Evolutionary conservation across 2,888 invertebrate genomes (phyloP), one percentile per base, ranked within the genome.

Genomic region (Smittia sp.): DNA sequence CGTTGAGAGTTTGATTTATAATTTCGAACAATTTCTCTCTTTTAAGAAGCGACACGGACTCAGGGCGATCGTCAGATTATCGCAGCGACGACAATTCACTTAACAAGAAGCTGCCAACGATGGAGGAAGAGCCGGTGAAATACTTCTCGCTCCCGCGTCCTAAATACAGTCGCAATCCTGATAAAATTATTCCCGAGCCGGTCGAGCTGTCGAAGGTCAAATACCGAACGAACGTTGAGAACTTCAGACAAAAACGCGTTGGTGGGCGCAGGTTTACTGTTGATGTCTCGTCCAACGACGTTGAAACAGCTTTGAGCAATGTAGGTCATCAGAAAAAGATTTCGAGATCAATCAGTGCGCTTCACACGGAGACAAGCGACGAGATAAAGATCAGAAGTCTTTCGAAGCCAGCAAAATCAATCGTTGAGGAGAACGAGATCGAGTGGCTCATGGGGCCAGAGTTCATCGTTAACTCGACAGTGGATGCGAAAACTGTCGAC

Each of bases 381-480:
- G 72, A 72, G 6, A 39, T 72, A 22, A 72, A 62, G 22, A 6
- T 72, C 38, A 22, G 18, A n/a, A 76, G 76, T 4, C 73, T 76
- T 74, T 74, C 76, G 20, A 76, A 76, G 74, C 69, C 75, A 22
- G 52, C 25, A 18, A 27, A 69, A 15, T 69, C 2, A 7, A 27
- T 58, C 27, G 39, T 13, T 73, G 75, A 75, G 54, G 75, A 75
- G 38, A 75, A 74, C 72, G 74, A 74, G 46, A 62, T 67, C 39
- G 70, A 72, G 9, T 74, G 74, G 72, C 58, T 74, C 4, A 76
- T 74, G 67, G 91, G 91, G 2, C 91, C 91, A 0, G 91, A 91
- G 80, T 92, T 91, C 78, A 89, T 91, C 52, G 87, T 91, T 0
- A 84, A 90, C 76, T 88, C 90, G 67, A 84, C 87, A 75, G 86